Percentiles rank a stretch among this genome's conserved stretches.
Evolutionary conservation across 1,140 invertebrate species (phyloP).

Genomic region (Aethina tumida): DNA sequence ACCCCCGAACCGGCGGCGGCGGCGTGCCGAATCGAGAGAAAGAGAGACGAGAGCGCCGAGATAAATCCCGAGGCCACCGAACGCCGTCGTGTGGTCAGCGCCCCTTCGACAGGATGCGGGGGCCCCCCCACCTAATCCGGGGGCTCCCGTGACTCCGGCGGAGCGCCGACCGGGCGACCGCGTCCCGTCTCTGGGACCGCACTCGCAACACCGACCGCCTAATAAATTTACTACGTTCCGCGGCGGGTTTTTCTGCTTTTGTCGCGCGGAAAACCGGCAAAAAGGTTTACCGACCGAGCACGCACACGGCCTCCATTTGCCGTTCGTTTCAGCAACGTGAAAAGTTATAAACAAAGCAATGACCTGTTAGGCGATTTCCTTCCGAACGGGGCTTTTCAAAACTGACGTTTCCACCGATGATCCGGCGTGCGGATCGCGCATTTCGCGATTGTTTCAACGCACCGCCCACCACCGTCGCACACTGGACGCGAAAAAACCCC

Average conservation of each 20-base stretch:
- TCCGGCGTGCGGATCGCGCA: slow-evolving; percentile 5
- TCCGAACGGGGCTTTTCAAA: slow-evolving; percentile 19
- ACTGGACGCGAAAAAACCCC: slow-evolving; percentile 16
- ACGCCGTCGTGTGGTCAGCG: slow-evolving; percentile 23
- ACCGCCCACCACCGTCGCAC: slow-evolving; percentile 6
- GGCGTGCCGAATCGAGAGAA: too few species aligned
- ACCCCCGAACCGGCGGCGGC: too few species aligned
- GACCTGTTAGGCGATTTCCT: slow-evolving; percentile 34
- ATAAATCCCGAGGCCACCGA: too few species aligned
- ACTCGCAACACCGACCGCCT: not conserved
- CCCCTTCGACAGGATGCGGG: slow-evolving; percentile 22
- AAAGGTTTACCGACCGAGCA: too few species aligned
- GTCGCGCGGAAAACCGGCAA: not conserved
- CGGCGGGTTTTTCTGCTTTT: slow-evolving; percentile 7
- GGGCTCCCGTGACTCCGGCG: slow-evolving; percentile 18
- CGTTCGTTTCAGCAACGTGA: slow-evolving; percentile 12
- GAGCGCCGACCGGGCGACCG: slow-evolving; percentile 7
- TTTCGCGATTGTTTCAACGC: slow-evolving; percentile 6
- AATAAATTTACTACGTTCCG: slow-evolving; percentile 9
- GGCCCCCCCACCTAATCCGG: slow-evolving; percentile 20
- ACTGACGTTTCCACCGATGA: slow-evolving; percentile 18
- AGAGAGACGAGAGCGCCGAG: too few species aligned
- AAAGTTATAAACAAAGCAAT: slow-evolving; percentile 30
- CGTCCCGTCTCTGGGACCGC: too few species aligned
- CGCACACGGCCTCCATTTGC: slow-evolving; percentile 4